phyloP scores from a whole-genome alignment of 2,113 vertebrate species.

The Thymallus thymallus region DNA sequence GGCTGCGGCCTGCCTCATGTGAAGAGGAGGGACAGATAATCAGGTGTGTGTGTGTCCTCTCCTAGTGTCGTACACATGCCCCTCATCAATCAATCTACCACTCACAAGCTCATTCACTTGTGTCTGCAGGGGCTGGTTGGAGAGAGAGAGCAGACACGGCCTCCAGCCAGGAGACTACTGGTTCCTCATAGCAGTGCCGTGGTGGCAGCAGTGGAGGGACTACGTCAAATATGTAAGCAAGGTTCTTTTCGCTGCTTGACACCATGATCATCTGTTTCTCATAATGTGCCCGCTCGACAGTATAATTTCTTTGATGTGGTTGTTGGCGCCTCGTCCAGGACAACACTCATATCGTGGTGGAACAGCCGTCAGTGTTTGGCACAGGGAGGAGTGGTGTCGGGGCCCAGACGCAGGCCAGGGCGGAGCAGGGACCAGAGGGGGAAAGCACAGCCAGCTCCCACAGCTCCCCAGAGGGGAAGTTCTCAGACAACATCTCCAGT shows the following conservation, averaged over 20 bases:
- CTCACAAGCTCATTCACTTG: neutral
- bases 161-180: constrained; percentile 85
- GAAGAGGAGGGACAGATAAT: constrained; percentile 90
- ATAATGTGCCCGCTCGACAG: neutral
- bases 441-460: constrained; percentile 65
- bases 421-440: constrained; percentile 61
- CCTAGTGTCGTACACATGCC: neutral
- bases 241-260: constrained; percentile 27
- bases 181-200: constrained; percentile 86
- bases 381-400: constrained; percentile 69
- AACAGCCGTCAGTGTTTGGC: constrained; percentile 79
- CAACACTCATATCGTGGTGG: constrained; percentile 79
- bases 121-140: constrained; percentile 81
- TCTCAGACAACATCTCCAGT: constrained; percentile 84
- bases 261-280: neutral
- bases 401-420: constrained; percentile 33
- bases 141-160: constrained; percentile 85
- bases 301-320: too few species aligned
- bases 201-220: constrained; percentile 93
- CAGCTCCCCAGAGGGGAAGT: constrained; percentile 80
- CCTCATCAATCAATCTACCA: neutral
- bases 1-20: constrained; percentile 82
- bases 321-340: constrained; percentile 66
- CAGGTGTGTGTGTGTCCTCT: constrained; percentile 61
- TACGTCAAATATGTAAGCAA: constrained; percentile 88